Conservation (phyloP, 2,888 invertebrate species). For the Agriotes lineatus region DNA sequence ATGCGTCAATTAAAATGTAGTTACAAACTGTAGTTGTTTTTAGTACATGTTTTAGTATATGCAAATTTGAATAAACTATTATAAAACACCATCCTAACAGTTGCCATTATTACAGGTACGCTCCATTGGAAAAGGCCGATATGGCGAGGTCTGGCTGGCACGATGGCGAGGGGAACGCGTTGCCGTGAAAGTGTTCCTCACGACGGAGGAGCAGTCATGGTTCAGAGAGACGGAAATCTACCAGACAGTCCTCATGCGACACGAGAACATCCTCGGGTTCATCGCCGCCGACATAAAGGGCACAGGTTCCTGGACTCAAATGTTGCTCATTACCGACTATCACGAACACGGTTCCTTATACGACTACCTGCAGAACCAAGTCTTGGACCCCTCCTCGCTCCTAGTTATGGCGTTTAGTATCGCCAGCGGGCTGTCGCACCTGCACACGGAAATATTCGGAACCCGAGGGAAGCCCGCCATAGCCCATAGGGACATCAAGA, state of each 20-base stretch:
- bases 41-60: no score
- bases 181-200: slow-evolving; percentile 92
- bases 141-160: slow-evolving; percentile 93
- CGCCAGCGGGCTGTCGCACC: slow-evolving; percentile 84
- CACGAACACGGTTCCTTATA: slow-evolving; percentile 91
- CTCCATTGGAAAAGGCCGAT: slow-evolving; percentile 89
- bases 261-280: slow-evolving; percentile 94
- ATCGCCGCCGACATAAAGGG: slow-evolving; percentile 92
- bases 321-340: slow-evolving; percentile 94
- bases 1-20: no score
- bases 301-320: slow-evolving; percentile 93
- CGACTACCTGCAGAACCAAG: slow-evolving; percentile 85
- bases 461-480: slow-evolving; percentile 92
- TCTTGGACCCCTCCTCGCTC: slow-evolving; percentile 74
- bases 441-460: slow-evolving; percentile 93
- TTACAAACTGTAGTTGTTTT: no score
- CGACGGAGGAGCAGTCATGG: slow-evolving; percentile 95
- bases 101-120: no score
- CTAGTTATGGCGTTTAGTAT: slow-evolving; percentile 78
- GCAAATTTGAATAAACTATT: no score
- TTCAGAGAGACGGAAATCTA: slow-evolving; percentile 94
- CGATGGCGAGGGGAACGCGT: slow-evolving; percentile 90
- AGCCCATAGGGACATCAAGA: slow-evolving; percentile 93
- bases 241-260: slow-evolving; percentile 92
- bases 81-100: no score